Evolutionary conservation across 2,113 vertebrate genomes (phyloP), one percentile per base, ranked within the genome.

Genomic region (Oryzias woworae): DNA sequence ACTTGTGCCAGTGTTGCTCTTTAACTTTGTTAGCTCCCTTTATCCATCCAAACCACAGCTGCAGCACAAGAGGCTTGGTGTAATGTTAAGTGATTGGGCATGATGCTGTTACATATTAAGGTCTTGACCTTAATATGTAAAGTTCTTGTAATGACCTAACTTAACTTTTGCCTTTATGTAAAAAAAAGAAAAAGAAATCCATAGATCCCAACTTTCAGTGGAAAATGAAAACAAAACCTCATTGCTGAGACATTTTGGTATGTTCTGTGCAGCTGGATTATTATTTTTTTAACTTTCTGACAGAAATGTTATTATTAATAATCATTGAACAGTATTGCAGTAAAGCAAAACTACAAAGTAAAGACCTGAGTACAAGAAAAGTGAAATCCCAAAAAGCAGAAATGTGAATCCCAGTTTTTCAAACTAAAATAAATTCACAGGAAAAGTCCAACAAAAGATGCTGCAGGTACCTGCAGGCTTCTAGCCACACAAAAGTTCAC

Each of bases 1-100:
- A 78, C 87, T 86, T 88, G 87, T 90, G 86, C 91, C 83, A 62
- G 80, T 69, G 69, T 81, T 58, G 59, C 20, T 14, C 14, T 72
- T 58, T 87, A 84, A 91, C 82, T 71, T 51, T 71, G 58, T 89
- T 87, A 80, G 28, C 42, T 63, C 17, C 42, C 73, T 67, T 56
- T 67, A 63, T 80, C 69, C 62, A 62, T 71, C 8, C 51, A 56
- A 58, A 36, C 52, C 50, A 26, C 48, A 23, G 53, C 57, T 59
- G 86, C 78, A 54, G 53, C 55, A 87, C 81, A 89, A 64, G 73
- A 28, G 69, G 48, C 66, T 53, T 20, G 50, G 77, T 88, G 82
- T 87, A 48, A 56, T 67, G 72, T 50, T 91, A 90, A 89, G 68
- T 89, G 81, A 81, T 28, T 14, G 51, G 7, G 83, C 83, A 62